Evolutionary conservation across 2,888 invertebrate species (phyloP).

Genomic region (Clusia tigrina): DNA sequence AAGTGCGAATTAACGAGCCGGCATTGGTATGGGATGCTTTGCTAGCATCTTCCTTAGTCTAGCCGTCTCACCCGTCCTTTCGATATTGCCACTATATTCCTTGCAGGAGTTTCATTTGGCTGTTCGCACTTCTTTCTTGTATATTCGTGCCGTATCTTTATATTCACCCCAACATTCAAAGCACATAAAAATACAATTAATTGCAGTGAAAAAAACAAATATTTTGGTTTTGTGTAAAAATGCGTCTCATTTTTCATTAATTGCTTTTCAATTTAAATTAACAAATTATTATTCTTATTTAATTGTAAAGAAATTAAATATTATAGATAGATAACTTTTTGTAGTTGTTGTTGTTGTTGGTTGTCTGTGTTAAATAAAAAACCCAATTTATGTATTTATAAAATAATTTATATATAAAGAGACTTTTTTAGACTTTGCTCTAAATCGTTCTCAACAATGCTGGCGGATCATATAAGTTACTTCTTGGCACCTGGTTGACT

Average conservation of each 20-base stretch:
- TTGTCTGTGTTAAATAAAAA: constrained; percentile 14
- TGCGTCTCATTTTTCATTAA: constrained; percentile 23
- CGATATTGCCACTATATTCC: too few species aligned
- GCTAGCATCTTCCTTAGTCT: too few species aligned
- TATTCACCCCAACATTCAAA: too few species aligned
- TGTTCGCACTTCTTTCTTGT: too few species aligned
- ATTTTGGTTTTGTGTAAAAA: constrained; percentile 10
- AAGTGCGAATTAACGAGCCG: too few species aligned
- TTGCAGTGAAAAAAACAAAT: neutral
- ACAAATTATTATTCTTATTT: constrained; percentile 30
- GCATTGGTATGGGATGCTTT: too few species aligned
- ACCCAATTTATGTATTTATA: constrained; percentile 4
- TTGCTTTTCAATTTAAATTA: constrained; percentile 24
- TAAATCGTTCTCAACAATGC: constrained; percentile 19
- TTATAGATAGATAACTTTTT: constrained; percentile 20
- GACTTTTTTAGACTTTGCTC: constrained; percentile 10
- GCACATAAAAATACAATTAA: too few species aligned
- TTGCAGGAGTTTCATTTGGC: too few species aligned
- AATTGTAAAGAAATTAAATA: constrained; percentile 31
- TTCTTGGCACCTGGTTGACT: constrained; percentile 46
- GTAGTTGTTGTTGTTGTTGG: constrained; percentile 9
- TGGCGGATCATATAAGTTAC: constrained; percentile 24
- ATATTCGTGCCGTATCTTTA: too few species aligned
- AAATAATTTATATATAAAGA: constrained; percentile 20
- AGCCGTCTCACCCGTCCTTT: too few species aligned